Evolutionary conservation across 1,140 invertebrate genomes (phyloP).

Genomic region (Drosophila tani): DNA sequence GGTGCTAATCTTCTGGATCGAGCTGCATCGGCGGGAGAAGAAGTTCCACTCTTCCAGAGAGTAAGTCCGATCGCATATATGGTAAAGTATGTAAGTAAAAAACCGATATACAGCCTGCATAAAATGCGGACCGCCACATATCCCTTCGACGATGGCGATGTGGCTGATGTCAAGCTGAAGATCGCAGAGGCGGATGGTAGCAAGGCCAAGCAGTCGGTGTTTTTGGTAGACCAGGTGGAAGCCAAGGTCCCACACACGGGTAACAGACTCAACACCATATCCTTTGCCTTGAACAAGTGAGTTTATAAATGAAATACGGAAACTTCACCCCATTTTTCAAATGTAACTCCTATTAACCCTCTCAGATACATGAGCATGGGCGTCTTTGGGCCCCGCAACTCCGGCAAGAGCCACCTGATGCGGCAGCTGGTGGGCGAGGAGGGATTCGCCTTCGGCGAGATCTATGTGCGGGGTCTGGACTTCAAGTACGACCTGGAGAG

Average conservation of each 20-base stretch:
- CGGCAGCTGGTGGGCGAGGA: slow-evolving; percentile 66
- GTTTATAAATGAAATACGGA: slow-evolving; percentile 5
- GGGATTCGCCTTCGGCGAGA: slow-evolving; percentile 77
- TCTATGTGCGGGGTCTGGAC: slow-evolving; percentile 69
- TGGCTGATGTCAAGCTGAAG: slow-evolving; percentile 71
- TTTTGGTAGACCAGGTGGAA: slow-evolving; percentile 78
- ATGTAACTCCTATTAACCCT: background rate
- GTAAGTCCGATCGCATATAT: slow-evolving; percentile 43
- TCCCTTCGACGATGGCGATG: slow-evolving; percentile 73
- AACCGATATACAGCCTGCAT: slow-evolving; percentile 32
- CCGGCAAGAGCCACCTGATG: slow-evolving; percentile 69
- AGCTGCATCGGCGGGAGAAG: slow-evolving; percentile 64
- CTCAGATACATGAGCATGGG: slow-evolving; percentile 73
- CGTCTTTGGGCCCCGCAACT: slow-evolving; percentile 62
- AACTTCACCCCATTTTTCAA: background rate
- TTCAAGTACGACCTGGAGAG: slow-evolving; percentile 67
- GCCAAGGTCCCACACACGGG: slow-evolving; percentile 37
- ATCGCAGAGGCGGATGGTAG: slow-evolving; percentile 66
- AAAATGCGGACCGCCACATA: slow-evolving; percentile 60
- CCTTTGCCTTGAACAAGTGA: slow-evolving; percentile 74
- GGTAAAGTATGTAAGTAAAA: background rate
- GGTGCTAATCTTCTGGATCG: slow-evolving; percentile 67
- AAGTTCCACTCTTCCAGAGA: slow-evolving; percentile 61
- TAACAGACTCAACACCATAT: slow-evolving; percentile 62
- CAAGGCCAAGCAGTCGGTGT: slow-evolving; percentile 65